These are phyloP conservation scores for Sminthurinus signatus DNA, from an alignment of 1,140 invertebrate genomes.

Conservation along the genomic window DNA sequence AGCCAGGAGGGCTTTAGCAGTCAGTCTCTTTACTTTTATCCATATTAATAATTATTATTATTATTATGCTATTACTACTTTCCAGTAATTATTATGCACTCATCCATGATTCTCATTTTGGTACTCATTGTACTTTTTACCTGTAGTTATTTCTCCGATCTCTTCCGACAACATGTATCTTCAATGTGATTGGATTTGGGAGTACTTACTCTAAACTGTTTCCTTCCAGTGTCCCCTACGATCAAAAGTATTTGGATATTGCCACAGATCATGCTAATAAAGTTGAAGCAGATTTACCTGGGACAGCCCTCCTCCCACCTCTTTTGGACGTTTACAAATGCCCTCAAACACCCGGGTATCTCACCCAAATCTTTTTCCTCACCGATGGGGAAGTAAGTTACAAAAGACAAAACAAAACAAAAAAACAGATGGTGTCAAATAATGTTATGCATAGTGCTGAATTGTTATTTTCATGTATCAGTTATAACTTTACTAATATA, in stretches of 20 bases:
- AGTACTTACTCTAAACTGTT: slow-evolving; percentile 20
- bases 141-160: slow-evolving; percentile 35
- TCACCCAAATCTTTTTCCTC: slow-evolving; percentile 44
- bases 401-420: no score
- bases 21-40: no score
- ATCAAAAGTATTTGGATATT: slow-evolving; percentile 20
- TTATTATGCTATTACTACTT: not conserved
- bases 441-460: no score
- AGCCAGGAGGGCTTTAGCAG: slow-evolving; percentile 43
- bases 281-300: slow-evolving; percentile 12
- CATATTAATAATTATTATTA: no score
- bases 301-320: slow-evolving; percentile 45
- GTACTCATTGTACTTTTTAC: no score
- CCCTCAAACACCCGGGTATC: slow-evolving; percentile 40
- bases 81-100: no score
- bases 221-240: slow-evolving; percentile 24
- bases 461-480: no score
- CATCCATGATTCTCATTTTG: no score
- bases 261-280: slow-evolving; percentile 17
- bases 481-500: no score
- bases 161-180: slow-evolving; percentile 30
- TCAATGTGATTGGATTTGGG: slow-evolving; percentile 37
- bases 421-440: no score
- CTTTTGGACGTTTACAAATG: slow-evolving; percentile 43
- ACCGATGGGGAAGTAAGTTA: slow-evolving; percentile 46